Percentiles rank a stretch among this genome's conserved stretches.
phyloP scores from a whole-genome alignment of 2,888 invertebrate genomes.

The Epinotia bilunana region DNA sequence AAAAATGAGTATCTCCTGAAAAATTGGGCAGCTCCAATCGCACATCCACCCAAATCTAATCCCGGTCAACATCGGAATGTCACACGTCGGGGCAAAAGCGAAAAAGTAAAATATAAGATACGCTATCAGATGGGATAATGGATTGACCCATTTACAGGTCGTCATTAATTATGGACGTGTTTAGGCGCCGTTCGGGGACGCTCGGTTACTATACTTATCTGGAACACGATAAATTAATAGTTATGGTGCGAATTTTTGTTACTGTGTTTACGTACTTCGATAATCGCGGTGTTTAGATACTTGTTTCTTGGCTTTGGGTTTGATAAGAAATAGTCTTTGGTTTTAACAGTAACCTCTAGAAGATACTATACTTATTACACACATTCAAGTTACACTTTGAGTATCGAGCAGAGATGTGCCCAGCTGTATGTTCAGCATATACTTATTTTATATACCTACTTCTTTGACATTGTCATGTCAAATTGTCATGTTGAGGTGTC shows the following conservation, averaged over 20 bases:
- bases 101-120: conserved; percentile 68
- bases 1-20: not conserved
- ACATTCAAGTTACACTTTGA: too few species aligned
- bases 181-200: conserved; percentile 17
- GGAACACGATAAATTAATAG: conserved; percentile 14
- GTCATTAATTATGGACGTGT: conserved; percentile 65
- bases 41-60: conserved; percentile 55
- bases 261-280: conserved; percentile 1
- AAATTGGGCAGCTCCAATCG: conserved; percentile 34
- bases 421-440: too few species aligned
- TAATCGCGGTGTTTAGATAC: not conserved
- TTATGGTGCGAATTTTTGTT: not conserved
- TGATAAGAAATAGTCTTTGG: not conserved
- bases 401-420: too few species aligned
- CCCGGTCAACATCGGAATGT: conserved; percentile 66
- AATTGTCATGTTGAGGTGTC: too few species aligned
- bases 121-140: conserved; percentile 82
- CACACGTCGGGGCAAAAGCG: conserved; percentile 62
- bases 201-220: conserved; percentile 14
- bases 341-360: too few species aligned
- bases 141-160: conserved; percentile 79
- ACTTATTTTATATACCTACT: too few species aligned
- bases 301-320: not conserved
- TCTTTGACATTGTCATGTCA: too few species aligned
- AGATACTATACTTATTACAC: too few species aligned